Evolutionary conservation across 2,113 vertebrate genomes (phyloP), one percentile per base, ranked within the genome.

Genomic region (Crotalus horridus): DNA sequence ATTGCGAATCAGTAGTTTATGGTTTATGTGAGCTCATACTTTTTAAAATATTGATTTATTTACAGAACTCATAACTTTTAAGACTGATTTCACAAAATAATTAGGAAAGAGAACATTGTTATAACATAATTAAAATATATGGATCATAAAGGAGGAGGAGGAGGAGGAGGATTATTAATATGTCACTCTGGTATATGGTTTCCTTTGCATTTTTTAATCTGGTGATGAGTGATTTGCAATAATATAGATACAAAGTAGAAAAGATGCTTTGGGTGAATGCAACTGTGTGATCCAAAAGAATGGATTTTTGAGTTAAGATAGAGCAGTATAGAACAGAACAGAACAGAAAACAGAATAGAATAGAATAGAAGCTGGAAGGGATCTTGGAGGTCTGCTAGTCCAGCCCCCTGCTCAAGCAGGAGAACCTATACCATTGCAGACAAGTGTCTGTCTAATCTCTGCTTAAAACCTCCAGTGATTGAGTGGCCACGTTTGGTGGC

Each of bases 1-100:
- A 58, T 87, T 55, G 9, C 24, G 56, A 91, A 48, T 12, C 10
- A 55, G 13, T 4, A 55, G 10, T 10, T 29, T 54, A 21, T 23
- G 26, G 6, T 89, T 89, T 46, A n/a, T n/a, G 21, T 53, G n/a
- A 48, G 11, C 8, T 91, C 13, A 12, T 94, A 93, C 91, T 94
- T 95, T 54, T 21, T 51, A 33, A 51, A 89, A 33, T 39, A 33
- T 51, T 61, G 53, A 46, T 12, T 59, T 53, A 87, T 61, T 39
- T 88, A 26, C 13, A 43, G 51, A 69, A 64, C 12, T 39, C 54
- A 17, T 64, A 24, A 4, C 1, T 58, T 43, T 69, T 33, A 20
- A 87, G 51, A 20, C 23, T 55, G 3, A 54, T n/a, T 39, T 91
- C 64, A 39, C 15, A 69, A 89, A 90, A 29, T 20, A 1, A 48